phyloP scores from a whole-genome alignment of 2,797 vertebrate species.

The Anguilla megastoma region DNA sequence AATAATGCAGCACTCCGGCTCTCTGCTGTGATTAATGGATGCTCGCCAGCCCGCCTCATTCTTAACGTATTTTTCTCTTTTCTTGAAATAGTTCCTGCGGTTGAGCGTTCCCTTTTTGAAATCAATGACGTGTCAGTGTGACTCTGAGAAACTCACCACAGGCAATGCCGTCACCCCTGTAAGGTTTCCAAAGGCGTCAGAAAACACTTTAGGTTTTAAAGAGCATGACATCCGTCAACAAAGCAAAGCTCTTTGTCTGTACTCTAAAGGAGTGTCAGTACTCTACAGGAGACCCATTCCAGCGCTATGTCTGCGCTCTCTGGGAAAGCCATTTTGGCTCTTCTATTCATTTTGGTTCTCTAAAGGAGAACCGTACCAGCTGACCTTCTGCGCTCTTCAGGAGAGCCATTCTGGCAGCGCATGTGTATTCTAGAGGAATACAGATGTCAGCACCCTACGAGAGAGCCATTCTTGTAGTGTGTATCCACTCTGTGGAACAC shows the following conservation, averaged over 20 bases:
- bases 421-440: background rate
- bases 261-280: background rate
- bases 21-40: conserved; percentile 38
- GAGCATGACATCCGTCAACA: background rate
- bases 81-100: conserved; percentile 31
- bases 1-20: conserved; percentile 37
- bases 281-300: background rate
- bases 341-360: background rate
- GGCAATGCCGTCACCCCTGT: conserved; percentile 11
- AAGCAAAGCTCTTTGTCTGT: background rate
- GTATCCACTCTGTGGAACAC: too few species aligned
- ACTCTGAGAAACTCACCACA: background rate
- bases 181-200: background rate
- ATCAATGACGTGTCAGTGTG: background rate
- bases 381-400: background rate
- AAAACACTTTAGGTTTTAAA: conserved; percentile 10
- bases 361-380: background rate
- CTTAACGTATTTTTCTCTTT: background rate
- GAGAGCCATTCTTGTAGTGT: background rate
- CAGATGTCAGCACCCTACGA: background rate
- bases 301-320: background rate
- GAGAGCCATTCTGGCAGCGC: background rate
- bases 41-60: background rate
- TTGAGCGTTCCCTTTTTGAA: background rate
- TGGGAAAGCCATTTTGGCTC: too few species aligned